phyloP scores from a whole-genome alignment of 2,113 vertebrate genomes.

The Microtus ochrogaster region DNA sequence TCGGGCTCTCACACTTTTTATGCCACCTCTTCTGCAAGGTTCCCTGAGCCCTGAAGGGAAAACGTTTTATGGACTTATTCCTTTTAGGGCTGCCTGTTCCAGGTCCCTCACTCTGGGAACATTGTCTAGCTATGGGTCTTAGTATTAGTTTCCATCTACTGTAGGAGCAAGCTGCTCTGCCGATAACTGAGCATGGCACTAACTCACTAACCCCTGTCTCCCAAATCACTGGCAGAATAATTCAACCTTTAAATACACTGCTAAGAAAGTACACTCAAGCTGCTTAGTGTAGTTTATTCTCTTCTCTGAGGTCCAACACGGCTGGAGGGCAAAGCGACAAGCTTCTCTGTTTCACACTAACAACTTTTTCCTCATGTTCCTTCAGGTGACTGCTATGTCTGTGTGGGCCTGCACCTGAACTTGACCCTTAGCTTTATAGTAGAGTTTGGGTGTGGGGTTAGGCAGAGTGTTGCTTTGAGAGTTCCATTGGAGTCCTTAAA shows the following conservation, averaged over 20 bases:
- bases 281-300: not conserved
- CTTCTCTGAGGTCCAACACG: not conserved
- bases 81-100: too few relatives aligned
- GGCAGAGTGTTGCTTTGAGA: not conserved
- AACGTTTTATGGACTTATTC: too few relatives aligned
- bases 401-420: not conserved
- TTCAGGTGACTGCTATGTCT: not conserved
- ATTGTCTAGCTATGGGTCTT: too few relatives aligned
- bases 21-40: too few relatives aligned
- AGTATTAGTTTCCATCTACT: too few relatives aligned
- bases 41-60: too few relatives aligned
- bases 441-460: not conserved
- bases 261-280: slow-evolving; percentile 9
- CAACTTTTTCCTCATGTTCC: not conserved
- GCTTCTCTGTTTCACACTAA: not conserved
- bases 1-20: too few relatives aligned
- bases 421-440: not conserved
- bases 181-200: too few relatives aligned
- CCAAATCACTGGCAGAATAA: not conserved
- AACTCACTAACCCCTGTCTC: not conserved
- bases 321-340: not conserved
- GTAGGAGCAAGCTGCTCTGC: too few relatives aligned
- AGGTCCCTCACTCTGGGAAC: too few relatives aligned
- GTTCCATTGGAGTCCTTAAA: not conserved
- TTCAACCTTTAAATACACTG: not conserved